Evolutionary conservation across 2,888 invertebrate species (phyloP).

Genomic region (Drosophila subquinaria): DNA sequence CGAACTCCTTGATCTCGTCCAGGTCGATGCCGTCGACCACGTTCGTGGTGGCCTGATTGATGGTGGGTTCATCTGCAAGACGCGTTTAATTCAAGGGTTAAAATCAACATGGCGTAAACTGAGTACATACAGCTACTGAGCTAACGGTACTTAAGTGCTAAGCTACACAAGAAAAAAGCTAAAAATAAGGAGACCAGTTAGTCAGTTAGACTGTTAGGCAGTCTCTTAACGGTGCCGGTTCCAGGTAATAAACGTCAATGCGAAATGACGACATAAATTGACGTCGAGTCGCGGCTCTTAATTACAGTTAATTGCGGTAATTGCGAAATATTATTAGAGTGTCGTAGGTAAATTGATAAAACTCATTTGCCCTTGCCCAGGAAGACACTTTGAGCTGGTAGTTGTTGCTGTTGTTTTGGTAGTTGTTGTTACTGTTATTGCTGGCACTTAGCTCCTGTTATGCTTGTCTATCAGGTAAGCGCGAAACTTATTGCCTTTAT

Average conservation of each 20-base stretch:
- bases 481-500: constrained; percentile 68
- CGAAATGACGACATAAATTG: constrained; percentile 65
- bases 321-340: constrained; percentile 80
- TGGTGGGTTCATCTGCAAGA: constrained; percentile 93
- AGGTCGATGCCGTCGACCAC: constrained; percentile 98
- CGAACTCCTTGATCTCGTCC: constrained; percentile 99
- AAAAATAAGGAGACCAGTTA: background rate
- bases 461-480: constrained; percentile 68
- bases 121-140: constrained; percentile 7
- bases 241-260: constrained; percentile 58
- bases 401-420: background rate
- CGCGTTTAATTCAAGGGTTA: constrained; percentile 28
- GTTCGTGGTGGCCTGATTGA: constrained; percentile 96
- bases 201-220: background rate
- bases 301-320: constrained; percentile 83
- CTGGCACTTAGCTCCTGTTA: constrained; percentile 52
- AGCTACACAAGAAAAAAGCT: constrained; percentile 19
- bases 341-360: constrained; percentile 72
- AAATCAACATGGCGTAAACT: constrained; percentile 31
- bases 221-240: constrained; percentile 24
- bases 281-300: constrained; percentile 59
- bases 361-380: constrained; percentile 49
- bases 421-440: constrained; percentile 25
- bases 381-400: constrained; percentile 14
- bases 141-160: constrained; percentile 46